phyloP scores from a whole-genome alignment of 2,888 invertebrate species.

The Ectobius pallidus region DNA sequence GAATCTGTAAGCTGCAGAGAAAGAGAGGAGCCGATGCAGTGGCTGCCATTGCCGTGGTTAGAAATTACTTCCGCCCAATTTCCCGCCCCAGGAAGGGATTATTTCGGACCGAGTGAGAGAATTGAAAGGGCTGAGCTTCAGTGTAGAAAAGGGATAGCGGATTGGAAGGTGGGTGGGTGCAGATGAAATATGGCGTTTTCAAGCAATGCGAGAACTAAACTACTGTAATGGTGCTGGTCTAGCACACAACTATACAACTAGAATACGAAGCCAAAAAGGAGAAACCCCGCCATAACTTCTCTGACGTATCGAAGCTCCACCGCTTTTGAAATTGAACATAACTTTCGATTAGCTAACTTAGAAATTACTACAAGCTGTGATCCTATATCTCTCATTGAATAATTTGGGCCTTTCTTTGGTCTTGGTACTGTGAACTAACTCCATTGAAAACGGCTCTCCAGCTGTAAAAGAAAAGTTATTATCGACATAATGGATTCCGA shows the following conservation, averaged over 20 bases:
- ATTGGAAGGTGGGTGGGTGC: constrained; percentile 3
- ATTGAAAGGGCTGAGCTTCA: constrained; percentile 23
- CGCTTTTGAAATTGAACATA: neutral
- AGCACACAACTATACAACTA: constrained; percentile 6
- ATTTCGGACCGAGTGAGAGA: constrained; percentile 30
- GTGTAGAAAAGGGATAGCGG: neutral
- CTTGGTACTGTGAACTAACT: no score
- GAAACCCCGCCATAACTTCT: neutral
- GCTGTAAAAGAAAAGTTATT: no score
- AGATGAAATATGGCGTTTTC: constrained; percentile 25
- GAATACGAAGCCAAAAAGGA: neutral
- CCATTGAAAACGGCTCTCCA: no score
- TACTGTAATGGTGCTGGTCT: constrained; percentile 6
- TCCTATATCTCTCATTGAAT: neutral
- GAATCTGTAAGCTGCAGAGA: neutral
- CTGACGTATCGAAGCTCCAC: neutral
- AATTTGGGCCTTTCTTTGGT: no score
- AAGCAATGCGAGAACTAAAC: neutral
- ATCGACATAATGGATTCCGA: no score
- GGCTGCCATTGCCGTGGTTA: constrained; percentile 24
- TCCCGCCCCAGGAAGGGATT: constrained; percentile 31
- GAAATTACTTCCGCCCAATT: constrained; percentile 31
- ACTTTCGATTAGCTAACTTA: neutral
- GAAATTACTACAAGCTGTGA: neutral
- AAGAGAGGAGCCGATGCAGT: constrained; percentile 1